These are phyloP conservation scores for Trichomalopsis sarcophagae DNA, from an alignment of 1,140 invertebrate genomes.

Conservation along the genomic window DNA sequence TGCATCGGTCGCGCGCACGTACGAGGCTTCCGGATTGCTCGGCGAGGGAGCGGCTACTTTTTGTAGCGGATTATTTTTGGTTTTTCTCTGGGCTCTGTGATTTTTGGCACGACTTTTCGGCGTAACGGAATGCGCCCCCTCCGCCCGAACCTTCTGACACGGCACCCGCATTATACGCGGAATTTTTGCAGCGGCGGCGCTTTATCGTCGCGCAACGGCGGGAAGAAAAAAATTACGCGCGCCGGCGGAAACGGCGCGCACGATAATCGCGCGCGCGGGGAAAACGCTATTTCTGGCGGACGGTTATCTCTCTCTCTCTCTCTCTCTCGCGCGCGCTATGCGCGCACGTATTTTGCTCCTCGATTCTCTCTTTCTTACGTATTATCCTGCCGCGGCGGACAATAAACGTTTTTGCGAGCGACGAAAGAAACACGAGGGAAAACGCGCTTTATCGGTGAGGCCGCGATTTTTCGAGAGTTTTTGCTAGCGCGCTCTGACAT, in stretches of 20 bases:
- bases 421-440: background rate
- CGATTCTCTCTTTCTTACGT: background rate
- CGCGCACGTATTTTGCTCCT: background rate
- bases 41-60: background rate
- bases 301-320: background rate
- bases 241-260: background rate
- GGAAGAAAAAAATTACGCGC: background rate
- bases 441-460: background rate
- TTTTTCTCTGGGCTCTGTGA: background rate
- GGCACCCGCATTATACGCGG: background rate
- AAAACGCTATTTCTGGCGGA: background rate
- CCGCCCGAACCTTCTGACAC: too few relatives aligned
- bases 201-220: background rate
- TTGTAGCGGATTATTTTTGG: background rate
- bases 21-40: background rate
- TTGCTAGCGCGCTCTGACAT: background rate
- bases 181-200: background rate
- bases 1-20: background rate
- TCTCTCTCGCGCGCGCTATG: background rate
- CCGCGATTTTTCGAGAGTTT: background rate
- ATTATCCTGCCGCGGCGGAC: background rate
- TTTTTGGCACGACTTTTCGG: slow-evolving; percentile 3
- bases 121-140: background rate
- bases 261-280: background rate
- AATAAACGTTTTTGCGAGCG: background rate